Evolutionary conservation across 2,888 invertebrate species (phyloP).

Genomic region (Campoplex nolae): DNA sequence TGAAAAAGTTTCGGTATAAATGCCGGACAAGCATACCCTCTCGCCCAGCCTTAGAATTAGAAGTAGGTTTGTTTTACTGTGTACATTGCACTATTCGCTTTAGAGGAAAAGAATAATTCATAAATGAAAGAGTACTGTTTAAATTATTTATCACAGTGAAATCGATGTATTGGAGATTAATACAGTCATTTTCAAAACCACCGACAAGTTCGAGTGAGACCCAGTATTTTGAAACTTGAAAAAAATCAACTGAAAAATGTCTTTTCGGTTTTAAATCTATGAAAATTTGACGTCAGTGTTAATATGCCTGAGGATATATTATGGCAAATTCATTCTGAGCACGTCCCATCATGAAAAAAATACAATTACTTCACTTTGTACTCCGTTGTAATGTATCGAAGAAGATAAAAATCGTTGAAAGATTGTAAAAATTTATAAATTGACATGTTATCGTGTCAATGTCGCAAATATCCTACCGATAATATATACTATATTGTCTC

Average conservation of each 20-base stretch:
- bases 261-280: background rate
- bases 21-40: conserved; percentile 17
- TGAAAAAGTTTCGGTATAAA: background rate
- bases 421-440: conserved; percentile 51
- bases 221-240: background rate
- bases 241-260: conserved; percentile 9
- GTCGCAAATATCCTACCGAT: conserved; percentile 22
- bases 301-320: conserved; percentile 8
- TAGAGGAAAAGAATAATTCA: conserved; percentile 12
- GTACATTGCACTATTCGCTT: conserved; percentile 47
- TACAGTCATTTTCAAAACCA: background rate
- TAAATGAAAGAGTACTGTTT: conserved; percentile 51
- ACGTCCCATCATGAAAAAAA: conserved; percentile 2
- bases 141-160: conserved; percentile 49
- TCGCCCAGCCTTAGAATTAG: conserved; percentile 37
- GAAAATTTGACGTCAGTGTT: conserved; percentile 6
- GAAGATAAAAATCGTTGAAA: conserved; percentile 21
- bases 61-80: conserved; percentile 42
- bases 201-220: background rate
- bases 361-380: conserved; percentile 24
- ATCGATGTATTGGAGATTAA: background rate
- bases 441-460: conserved; percentile 29
- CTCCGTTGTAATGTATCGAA: conserved; percentile 16
- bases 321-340: background rate
- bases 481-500: conserved; percentile 40